Percentiles rank a stretch among this genome's conserved stretches.
Conservation (phyloP, 1,140 invertebrate genomes). For the Colletes latitarsis region DNA sequence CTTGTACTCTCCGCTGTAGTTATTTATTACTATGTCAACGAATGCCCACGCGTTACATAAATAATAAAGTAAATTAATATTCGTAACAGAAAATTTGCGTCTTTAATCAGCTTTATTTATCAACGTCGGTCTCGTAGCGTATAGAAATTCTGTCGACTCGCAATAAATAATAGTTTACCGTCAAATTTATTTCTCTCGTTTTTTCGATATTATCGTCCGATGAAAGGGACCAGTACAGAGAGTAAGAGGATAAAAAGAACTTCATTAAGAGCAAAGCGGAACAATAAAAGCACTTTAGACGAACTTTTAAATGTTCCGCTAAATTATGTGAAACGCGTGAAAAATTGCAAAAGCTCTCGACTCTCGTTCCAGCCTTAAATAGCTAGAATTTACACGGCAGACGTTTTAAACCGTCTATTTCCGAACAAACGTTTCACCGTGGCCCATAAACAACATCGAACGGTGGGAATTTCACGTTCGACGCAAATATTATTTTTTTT, state of each 20-base stretch:
- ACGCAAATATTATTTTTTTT: background rate
- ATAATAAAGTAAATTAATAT: too few relatives aligned
- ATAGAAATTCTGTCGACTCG: background rate
- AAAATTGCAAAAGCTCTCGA: background rate
- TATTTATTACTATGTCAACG: too few relatives aligned
- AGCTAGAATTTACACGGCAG: background rate
- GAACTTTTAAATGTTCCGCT: background rate
- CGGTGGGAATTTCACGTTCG: background rate
- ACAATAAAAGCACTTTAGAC: background rate
- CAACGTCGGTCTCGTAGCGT: too few relatives aligned
- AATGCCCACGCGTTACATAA: too few relatives aligned
- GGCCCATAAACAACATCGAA: background rate
- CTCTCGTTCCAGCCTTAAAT: background rate
- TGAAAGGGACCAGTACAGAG: background rate
- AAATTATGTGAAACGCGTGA: background rate
- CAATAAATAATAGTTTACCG: background rate
- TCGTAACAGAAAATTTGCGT: too few relatives aligned
- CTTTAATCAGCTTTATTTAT: background rate
- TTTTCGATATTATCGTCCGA: background rate
- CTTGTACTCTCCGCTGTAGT: too few relatives aligned
- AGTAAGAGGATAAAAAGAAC: background rate
- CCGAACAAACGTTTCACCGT: background rate
- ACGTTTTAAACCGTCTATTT: background rate
- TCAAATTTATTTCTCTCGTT: constrained; percentile 1
- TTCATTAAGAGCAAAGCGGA: constrained; percentile 1